phyloP scores from a whole-genome alignment of 2,113 vertebrate genomes.

The Myrmecobius fasciatus region DNA sequence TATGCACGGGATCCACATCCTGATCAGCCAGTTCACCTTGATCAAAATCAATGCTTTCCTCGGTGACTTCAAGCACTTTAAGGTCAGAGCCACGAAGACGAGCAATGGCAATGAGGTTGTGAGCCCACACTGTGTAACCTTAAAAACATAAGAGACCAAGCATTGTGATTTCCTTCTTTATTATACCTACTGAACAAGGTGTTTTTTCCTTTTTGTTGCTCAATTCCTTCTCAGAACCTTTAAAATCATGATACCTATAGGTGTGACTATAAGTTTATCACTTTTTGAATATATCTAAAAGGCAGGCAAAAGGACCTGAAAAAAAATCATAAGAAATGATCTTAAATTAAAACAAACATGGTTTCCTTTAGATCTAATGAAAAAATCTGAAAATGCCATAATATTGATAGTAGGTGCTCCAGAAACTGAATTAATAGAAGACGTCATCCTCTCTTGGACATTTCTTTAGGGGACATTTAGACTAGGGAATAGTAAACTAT shows the following conservation, averaged over 20 bases:
- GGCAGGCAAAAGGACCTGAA: slow-evolving; percentile 24
- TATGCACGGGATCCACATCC: slow-evolving; percentile 95
- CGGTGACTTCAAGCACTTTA: slow-evolving; percentile 94
- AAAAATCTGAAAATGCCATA: background rate
- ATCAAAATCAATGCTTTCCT: slow-evolving; percentile 99
- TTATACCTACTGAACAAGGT: background rate
- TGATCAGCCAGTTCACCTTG: slow-evolving; percentile 93
- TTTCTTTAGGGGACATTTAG: background rate
- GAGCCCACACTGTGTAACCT: slow-evolving; percentile 99
- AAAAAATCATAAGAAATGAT: background rate
- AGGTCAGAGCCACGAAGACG: slow-evolving; percentile 96
- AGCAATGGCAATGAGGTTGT: slow-evolving; percentile 98
- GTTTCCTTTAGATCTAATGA: background rate
- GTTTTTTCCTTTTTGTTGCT: background rate
- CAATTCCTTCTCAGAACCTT: background rate
- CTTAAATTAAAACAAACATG: background rate
- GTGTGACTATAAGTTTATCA: background rate
- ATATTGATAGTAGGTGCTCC: background rate
- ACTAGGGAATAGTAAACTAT: background rate
- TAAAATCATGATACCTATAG: slow-evolving; percentile 20
- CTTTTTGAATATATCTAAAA: slow-evolving; percentile 32
- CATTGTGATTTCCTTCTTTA: slow-evolving; percentile 33
- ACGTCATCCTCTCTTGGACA: background rate
- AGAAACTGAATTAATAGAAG: background rate
- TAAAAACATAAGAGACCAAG: slow-evolving; percentile 45